Evolutionary conservation across 2,888 invertebrate genomes (phyloP).

Genomic region (Leptinotarsa rubiginosa): DNA sequence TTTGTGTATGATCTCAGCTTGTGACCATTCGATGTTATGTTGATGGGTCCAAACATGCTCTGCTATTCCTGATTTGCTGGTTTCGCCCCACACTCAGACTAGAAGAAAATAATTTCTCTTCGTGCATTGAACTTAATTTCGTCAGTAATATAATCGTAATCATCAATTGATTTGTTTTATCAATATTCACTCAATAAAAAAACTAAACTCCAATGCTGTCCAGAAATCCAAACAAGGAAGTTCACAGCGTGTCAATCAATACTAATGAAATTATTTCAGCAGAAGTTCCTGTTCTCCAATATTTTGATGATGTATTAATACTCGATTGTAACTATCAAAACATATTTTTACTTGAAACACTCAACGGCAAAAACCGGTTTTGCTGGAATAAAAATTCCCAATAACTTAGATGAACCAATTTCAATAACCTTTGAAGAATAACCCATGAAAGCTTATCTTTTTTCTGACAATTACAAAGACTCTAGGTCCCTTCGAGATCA

Average conservation of each 20-base stretch:
- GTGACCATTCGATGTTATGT: too few relatives aligned
- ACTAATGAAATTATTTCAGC: background rate
- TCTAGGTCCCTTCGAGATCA: too few relatives aligned
- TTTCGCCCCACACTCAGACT: too few relatives aligned
- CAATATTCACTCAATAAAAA: background rate
- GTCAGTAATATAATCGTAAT: too few relatives aligned
- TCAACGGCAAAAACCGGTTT: background rate
- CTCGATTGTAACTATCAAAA: background rate
- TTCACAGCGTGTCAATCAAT: background rate
- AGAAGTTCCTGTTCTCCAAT: background rate
- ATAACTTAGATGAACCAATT: background rate
- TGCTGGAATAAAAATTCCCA: background rate
- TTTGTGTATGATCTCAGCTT: too few relatives aligned
- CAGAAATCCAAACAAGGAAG: background rate
- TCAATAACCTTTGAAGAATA: background rate
- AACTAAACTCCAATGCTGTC: background rate
- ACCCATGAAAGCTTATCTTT: background rate
- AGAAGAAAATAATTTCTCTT: too few relatives aligned
- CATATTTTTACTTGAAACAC: background rate
- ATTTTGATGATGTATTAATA: background rate
- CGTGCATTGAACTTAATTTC: too few relatives aligned
- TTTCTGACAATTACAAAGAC: background rate
- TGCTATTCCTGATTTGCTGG: too few relatives aligned
- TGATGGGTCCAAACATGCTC: too few relatives aligned
- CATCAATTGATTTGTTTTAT: background rate